Percentiles rank a stretch among this genome's conserved stretches.
These are phyloP conservation scores for Pluvialis apricaria DNA, from an alignment of 2,113 vertebrate species.

Conservation along the genomic window DNA sequence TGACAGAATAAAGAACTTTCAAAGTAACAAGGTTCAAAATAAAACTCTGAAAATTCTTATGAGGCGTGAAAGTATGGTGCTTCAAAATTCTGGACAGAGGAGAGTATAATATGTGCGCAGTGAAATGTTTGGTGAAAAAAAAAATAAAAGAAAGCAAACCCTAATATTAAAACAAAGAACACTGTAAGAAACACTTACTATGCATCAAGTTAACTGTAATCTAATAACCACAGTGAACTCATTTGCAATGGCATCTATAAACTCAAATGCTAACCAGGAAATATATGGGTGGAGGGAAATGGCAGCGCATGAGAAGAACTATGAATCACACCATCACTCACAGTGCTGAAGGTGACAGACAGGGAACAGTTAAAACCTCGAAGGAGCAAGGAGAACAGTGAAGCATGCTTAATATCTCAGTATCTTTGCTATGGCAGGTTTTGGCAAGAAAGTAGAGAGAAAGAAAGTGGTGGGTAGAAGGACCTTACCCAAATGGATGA, in stretches of 20 bases:
- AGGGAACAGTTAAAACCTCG: not conserved
- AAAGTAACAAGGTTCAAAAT: conserved; percentile 20
- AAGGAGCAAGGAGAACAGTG: not conserved
- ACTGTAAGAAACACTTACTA: not conserved
- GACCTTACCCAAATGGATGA: not conserved
- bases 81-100: not conserved
- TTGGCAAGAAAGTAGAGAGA: not conserved
- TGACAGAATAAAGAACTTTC: conserved; percentile 18
- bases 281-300: not conserved
- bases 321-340: not conserved
- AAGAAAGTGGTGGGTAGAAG: not conserved
- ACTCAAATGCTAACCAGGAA: not conserved
- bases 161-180: not conserved
- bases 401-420: not conserved
- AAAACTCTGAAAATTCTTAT: not conserved
- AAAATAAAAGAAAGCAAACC: not conserved
- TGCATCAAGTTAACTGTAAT: not conserved
- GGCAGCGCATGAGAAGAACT: not conserved
- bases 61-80: not conserved
- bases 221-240: not conserved
- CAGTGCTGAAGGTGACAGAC: not conserved
- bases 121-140: not conserved
- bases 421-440: not conserved
- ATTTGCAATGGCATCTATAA: not conserved
- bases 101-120: not conserved